Evolutionary conservation across 2,888 invertebrate species (phyloP).

Genomic region (Lycophotia porphyrea): DNA sequence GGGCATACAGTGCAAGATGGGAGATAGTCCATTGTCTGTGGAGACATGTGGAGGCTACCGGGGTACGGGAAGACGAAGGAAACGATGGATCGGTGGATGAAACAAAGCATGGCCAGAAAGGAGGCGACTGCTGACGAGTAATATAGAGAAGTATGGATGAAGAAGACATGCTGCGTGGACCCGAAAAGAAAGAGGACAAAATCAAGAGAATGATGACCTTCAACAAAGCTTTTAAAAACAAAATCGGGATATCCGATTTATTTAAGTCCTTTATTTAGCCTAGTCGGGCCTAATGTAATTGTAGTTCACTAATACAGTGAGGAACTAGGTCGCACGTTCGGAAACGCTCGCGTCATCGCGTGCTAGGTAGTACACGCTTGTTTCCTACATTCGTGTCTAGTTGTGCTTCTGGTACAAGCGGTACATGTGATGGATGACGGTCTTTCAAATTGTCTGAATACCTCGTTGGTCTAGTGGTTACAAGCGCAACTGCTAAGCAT

Average conservation of each 20-base stretch:
- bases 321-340: slow-evolving; percentile 37
- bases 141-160: not conserved
- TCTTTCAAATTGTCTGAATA: not conserved
- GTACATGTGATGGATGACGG: not conserved
- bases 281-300: not conserved
- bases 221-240: not conserved
- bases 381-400: slow-evolving; percentile 38
- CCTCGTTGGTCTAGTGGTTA: not conserved
- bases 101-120: not conserved
- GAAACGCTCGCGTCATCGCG: slow-evolving; percentile 17
- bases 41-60: not conserved
- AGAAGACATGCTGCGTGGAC: not conserved
- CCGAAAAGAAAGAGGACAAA: not conserved
- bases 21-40: no score
- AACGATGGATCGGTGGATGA: not conserved
- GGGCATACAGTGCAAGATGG: no score
- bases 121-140: not conserved
- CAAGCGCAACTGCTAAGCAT: not conserved
- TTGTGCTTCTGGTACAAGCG: slow-evolving; percentile 42
- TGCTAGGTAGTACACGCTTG: slow-evolving; percentile 10
- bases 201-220: not conserved
- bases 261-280: not conserved
- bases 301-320: not conserved
- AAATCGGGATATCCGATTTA: not conserved
- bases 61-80: not conserved